Conservation (phyloP, 2,113 vertebrate species). For the Carollia perspicillata region DNA sequence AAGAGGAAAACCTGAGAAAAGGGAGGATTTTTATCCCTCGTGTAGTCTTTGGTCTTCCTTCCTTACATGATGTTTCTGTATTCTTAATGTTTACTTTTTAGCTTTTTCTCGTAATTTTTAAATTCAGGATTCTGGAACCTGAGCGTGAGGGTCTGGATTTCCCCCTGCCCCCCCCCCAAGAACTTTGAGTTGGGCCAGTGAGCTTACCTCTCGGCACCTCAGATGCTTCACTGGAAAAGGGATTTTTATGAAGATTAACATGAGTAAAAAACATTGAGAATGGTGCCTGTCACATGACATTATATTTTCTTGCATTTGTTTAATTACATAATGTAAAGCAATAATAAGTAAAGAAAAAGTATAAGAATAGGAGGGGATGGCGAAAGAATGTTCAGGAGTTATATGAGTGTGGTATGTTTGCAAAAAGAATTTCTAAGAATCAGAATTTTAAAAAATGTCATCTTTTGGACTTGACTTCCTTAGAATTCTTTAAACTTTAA, state of each 20-base stretch:
- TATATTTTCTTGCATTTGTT: not conserved
- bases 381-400: not conserved
- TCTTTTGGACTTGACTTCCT: not conserved
- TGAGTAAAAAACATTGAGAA: not conserved
- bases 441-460: not conserved
- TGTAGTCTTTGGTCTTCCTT: not conserved
- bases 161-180: fast-evolving
- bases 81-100: not conserved
- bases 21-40: not conserved
- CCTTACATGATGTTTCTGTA: not conserved
- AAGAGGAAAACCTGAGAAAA: not conserved
- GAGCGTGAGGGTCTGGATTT: not conserved
- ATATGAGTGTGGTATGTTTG: not conserved
- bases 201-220: not conserved
- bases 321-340: not conserved
- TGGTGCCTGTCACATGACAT: not conserved
- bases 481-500: not conserved
- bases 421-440: not conserved
- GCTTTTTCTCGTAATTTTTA: not conserved
- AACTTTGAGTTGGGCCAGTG: fast-evolving
- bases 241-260: not conserved
- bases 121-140: not conserved
- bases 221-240: not conserved
- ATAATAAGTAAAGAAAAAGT: not conserved
- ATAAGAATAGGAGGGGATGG: too few species aligned